Conservation (phyloP, 64 coral and sea anemone genomes). For the Pocillopora verrucosa region DNA sequence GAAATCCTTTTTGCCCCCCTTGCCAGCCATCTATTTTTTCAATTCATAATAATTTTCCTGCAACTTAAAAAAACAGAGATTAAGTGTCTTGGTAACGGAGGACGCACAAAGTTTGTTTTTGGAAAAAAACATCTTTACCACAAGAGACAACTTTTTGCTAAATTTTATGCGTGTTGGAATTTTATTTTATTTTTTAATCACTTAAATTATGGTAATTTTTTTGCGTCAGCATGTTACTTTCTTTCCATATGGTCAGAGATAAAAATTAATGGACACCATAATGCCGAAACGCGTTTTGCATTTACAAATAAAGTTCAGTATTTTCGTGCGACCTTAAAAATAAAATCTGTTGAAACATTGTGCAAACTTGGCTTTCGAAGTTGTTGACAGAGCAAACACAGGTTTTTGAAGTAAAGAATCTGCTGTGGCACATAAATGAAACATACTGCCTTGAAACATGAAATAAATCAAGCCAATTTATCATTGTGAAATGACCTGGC, state of each 20-base stretch:
- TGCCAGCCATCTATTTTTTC: background rate
- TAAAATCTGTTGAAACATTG: slow-evolving; percentile 1
- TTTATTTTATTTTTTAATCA: background rate
- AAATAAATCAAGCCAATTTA: background rate
- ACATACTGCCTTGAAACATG: slow-evolving; percentile 5
- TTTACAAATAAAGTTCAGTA: slow-evolving; percentile 1
- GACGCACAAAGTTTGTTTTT: background rate
- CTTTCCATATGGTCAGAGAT: slow-evolving; percentile 24
- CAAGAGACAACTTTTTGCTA: background rate
- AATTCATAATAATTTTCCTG: background rate
- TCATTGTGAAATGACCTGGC: background rate
- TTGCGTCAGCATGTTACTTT: background rate
- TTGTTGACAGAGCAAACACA: slow-evolving; percentile 26
- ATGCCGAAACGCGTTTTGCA: slow-evolving; percentile 19
- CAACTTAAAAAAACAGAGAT: background rate
- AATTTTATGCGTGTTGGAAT: slow-evolving; percentile 16
- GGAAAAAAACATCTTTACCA: background rate
- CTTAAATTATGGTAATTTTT: slow-evolving; percentile 11
- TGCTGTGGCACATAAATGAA: background rate
- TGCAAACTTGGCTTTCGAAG: background rate
- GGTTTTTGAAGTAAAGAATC: too few relatives aligned
- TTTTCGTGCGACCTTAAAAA: background rate
- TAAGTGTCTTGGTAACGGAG: background rate
- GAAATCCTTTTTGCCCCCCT: background rate
- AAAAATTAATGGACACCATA: slow-evolving; percentile 26